Conservation (phyloP, 1,140 invertebrate genomes). For the Frieseomelitta varia region DNA sequence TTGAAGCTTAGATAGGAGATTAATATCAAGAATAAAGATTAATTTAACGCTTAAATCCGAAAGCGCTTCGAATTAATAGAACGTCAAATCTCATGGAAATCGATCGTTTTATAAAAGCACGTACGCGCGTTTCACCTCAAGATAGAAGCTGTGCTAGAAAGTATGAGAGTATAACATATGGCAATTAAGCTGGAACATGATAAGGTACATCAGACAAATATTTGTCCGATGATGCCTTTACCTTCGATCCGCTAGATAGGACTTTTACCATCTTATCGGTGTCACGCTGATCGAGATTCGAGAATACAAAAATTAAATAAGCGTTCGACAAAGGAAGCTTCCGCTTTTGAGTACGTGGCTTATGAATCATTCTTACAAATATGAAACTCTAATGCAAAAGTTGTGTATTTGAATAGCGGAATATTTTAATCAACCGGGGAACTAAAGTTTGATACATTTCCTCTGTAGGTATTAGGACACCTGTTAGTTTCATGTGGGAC, state of each 20-base stretch:
- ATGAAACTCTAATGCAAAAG: neutral
- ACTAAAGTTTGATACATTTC: neutral
- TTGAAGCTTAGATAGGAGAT: neutral
- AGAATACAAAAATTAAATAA: constrained; percentile 49
- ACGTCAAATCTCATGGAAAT: constrained; percentile 6
- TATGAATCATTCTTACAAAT: neutral
- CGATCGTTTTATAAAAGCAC: constrained; percentile 3
- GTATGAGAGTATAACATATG: constrained; percentile 67
- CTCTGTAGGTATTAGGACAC: neutral
- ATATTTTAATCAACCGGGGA: neutral
- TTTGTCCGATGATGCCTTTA: constrained; percentile 67
- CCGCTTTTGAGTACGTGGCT: neutral
- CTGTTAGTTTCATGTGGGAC: neutral
- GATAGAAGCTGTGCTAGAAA: constrained; percentile 51
- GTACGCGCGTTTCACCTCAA: constrained; percentile 29
- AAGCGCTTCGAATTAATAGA: neutral
- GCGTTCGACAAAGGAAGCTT: constrained; percentile 25
- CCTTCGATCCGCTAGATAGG: constrained; percentile 51
- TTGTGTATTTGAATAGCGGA: neutral
- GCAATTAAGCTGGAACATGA: constrained; percentile 69
- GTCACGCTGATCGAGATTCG: constrained; percentile 47
- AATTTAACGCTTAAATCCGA: neutral
- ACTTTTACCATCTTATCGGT: constrained; percentile 59
- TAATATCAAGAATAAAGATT: neutral
- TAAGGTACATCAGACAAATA: constrained; percentile 70